Evolutionary conservation across 64 coral and sea anemone species (phyloP), one percentile per base, ranked within the genome.

Genomic region (Pocillopora damicornis): DNA sequence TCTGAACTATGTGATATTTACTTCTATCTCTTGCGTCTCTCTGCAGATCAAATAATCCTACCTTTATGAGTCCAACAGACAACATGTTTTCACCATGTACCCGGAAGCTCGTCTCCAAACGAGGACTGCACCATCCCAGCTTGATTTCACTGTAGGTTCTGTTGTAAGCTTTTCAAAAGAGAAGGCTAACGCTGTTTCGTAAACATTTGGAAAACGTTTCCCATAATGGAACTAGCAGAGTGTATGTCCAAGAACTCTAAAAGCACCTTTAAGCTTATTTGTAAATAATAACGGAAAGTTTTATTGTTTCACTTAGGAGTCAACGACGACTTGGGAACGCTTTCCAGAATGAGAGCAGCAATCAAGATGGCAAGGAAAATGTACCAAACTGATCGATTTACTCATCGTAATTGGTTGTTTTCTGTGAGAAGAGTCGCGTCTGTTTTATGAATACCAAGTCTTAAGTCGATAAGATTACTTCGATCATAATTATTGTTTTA

Each of bases 61-160:
- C 74, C 14, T 87, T 91, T 34, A 79, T 91, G 89, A 91, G 89
- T 34, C 89, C 89, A 68, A 91, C 89, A 60, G 89, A 91, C 14
- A 91, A 72, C 42, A 72, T 91, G 51, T 91, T 91, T 78, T 91
- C 89, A 60, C 89, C 89, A 0, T 91, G 89, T 22, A 87, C 82
- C 59, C 83, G 86, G 30, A 91, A 91, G 75, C 38, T 91, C 0
- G 77, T 75, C 35, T 91, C 89, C 26, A 86, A 74, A 36, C 75
- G 75, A 23, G 89, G 82, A 60, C 82, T 61, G 37, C 74, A 78
- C 23, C 58, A 79, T 79, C 77, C 77, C 10, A 79, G n/a, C 58
- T 51, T 79, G 14, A 79, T 79, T 5, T 20, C 77, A 61, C 51
- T 79, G 77, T 79, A 79, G 56, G 77, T 79, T 13, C 20, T 23